Percentiles rank a stretch among this genome's conserved stretches.
phyloP scores from a whole-genome alignment of 2,888 invertebrate species.

The Thalpophila matura region DNA sequence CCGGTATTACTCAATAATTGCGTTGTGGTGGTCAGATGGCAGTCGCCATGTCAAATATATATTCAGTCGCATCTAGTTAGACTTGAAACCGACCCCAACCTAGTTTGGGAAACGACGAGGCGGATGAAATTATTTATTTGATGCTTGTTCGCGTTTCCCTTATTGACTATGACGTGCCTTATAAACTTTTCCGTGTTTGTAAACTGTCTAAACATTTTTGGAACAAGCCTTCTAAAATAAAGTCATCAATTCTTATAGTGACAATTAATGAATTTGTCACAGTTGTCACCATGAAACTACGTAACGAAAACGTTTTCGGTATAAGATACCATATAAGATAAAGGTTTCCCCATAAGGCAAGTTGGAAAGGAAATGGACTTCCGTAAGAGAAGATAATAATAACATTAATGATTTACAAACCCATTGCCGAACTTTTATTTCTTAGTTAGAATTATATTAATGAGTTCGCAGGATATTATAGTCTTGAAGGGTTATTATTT shows the following conservation, averaged over 20 bases:
- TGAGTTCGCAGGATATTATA: neutral
- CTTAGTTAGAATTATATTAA: neutral
- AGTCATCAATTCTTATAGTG: constrained; percentile 29
- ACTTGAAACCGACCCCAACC: too few relatives aligned
- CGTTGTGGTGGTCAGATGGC: too few relatives aligned
- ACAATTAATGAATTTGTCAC: constrained; percentile 30
- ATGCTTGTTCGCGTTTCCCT: neutral
- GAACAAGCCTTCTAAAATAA: constrained; percentile 11
- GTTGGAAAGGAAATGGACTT: constrained; percentile 53
- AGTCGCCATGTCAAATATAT: too few relatives aligned
- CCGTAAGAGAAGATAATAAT: constrained; percentile 37
- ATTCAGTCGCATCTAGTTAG: too few relatives aligned
- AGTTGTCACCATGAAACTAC: constrained; percentile 33
- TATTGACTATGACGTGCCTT: neutral
- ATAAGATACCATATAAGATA: constrained; percentile 23
- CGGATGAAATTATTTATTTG: too few relatives aligned
- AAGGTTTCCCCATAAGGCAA: constrained; percentile 28
- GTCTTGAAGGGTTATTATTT: neutral
- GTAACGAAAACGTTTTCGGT: constrained; percentile 22
- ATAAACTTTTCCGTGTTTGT: neutral
- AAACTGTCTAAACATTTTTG: constrained; percentile 10
- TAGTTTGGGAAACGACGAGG: too few relatives aligned
- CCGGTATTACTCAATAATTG: too few relatives aligned
- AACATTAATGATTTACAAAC: constrained; percentile 29
- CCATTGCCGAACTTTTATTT: constrained; percentile 1